Evolutionary conservation across 2,888 invertebrate genomes (phyloP), one percentile per base, ranked within the genome.

Genomic region (Caenorhabditis zanzibari): DNA sequence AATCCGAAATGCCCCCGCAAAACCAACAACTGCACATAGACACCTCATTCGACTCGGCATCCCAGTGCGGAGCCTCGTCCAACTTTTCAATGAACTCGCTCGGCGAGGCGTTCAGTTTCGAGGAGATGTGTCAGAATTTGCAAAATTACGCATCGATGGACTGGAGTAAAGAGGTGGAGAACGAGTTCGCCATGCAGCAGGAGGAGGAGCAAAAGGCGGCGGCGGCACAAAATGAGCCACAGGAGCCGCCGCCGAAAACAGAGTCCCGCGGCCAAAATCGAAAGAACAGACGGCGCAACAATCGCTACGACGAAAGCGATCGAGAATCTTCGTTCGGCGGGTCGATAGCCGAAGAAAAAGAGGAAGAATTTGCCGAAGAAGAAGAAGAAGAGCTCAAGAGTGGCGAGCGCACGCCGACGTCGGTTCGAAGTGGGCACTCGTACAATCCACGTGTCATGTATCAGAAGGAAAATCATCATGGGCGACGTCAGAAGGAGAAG

Each of bases 371-470:
- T n/a, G n/a, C n/a, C n/a, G 85, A 75, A 14, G 76, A 54, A 12
- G 26, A 52, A 14, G 72, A 79, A 12, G 84, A 84, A 14, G 85
- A 82, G 49, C 41, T 84, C 24, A 68, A 61, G 2, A 73, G 75
- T 41, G 87, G 87, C 14, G 87, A 87, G 49, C 64, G 80, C 22
- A 87, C 87, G 12, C 87, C 87, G 1, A 87, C 87, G 2, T 83
- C 83, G 1, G 19, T 22, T 1, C 35, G 69, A 47, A 26, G 41
- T 26, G 38, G 61, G 0, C 26, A 49, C 9, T 22, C 69, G 12
- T 69, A 61, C 52, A 49, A 69, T 41, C 77, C 77, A 41, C 58
- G 76, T 1, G 28, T 14, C 9, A 7, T 75, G 10, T 76, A 76
- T 14, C 76, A 76, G 32, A 59, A 38, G 26, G 6, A 71, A 44